A percentile compares a stretch with the other conserved stretches of the same genome.
phyloP scores from a whole-genome alignment of 2,113 vertebrate genomes.

The Onychostoma macrolepis region DNA sequence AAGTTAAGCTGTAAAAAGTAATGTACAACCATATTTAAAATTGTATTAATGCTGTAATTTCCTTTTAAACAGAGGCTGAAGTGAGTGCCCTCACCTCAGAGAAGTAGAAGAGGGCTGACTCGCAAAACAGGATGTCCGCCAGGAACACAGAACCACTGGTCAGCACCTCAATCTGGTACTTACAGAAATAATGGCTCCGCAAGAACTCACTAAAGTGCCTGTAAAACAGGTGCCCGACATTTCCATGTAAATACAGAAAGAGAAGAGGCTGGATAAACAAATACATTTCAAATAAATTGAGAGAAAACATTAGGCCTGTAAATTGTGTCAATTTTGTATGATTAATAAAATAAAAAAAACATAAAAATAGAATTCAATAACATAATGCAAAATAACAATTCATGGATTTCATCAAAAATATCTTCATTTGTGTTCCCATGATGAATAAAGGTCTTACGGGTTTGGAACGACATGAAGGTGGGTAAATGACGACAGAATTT shows the following conservation, averaged over 20 bases:
- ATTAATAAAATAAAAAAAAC: not conserved
- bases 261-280: not conserved
- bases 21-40: not conserved
- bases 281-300: not conserved
- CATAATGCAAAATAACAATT: not conserved
- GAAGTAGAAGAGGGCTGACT: conserved; percentile 99
- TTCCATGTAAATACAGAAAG: not conserved
- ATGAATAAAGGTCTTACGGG: no score
- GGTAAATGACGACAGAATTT: no score
- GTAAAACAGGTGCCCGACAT: conserved; percentile 46
- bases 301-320: not conserved
- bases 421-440: no score
- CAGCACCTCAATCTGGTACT: conserved; percentile 99
- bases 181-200: conserved; percentile 98
- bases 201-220: conserved; percentile 99
- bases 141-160: conserved; percentile 97
- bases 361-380: not conserved
- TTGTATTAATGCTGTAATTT: not conserved
- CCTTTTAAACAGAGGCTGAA: not conserved
- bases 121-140: conserved; percentile 97
- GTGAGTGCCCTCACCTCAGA: conserved; percentile 87
- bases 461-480: no score
- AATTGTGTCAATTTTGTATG: not conserved
- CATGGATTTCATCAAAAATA: not conserved
- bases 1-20: not conserved